Base-by-base conservation (phyloP, 2,888 invertebrate species). In the Dryocosmus kuriphilus region DNA sequence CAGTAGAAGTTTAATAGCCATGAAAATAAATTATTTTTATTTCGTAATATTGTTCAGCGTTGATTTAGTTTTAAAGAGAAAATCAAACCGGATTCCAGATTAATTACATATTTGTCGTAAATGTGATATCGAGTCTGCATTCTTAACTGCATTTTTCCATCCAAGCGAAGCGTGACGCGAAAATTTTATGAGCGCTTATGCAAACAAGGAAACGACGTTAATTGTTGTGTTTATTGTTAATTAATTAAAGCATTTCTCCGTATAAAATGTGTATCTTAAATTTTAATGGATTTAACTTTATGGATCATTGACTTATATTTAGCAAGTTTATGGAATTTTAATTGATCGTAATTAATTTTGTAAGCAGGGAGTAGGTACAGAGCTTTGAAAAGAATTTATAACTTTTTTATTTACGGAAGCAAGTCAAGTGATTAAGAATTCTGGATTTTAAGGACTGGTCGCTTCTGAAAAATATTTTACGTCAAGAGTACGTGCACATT, bases 61-160 rank as follows among this genome's bases (percentile, higher is more conserved):
- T 27, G n/a, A 38, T 46, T 46, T 30, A 46, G 30, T 71, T 71
- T 71, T 71, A 27, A 46, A 71, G 71, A 30, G 51, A 32, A 71
- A 71, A 71, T 71, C 46, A 51, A 71, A 71, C 71, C 51, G 51
- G 71, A 71, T 71, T 71, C 71, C 32, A n/a, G 46, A 51, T 51
- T 51, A 51, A 71, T 71, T 51, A n/a, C n/a, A n/a, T n/a, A 71
- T 46, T 46, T 51, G 71, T 71, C 71, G 71, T 71, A 51, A 71
- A 71, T 71, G 71, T 51, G 71, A 71, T 71, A 71, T 41, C 27
- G n/a, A n/a, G 51, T 71, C 71, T 51, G 71, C 71, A 71, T 71
- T 71, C 71, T 51, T 71, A 71, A 30, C 71, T 51, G 71, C 71
- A 71, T 51, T 71, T 67, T 71, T 71, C 30, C 51, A 71, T 51